These are phyloP conservation scores for Podargus strigoides DNA, from an alignment of 2,797 vertebrate genomes.

Conservation along the genomic window DNA sequence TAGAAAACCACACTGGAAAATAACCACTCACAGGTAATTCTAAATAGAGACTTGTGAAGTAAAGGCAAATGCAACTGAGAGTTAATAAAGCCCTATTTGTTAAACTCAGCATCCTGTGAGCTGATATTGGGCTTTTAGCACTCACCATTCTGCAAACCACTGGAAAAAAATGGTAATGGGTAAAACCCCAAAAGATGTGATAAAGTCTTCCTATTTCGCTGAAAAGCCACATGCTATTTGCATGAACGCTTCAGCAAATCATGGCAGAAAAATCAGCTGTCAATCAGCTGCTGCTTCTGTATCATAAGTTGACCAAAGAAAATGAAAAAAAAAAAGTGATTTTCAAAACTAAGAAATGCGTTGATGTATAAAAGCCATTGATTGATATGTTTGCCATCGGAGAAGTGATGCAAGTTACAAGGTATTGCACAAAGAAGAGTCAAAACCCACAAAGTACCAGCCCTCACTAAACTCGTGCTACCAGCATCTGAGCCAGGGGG, in stretches of 20 bases:
- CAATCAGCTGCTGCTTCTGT: neutral
- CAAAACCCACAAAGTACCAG: neutral
- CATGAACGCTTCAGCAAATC: neutral
- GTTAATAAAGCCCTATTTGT: slow-evolving; percentile 47
- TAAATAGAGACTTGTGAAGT: slow-evolving; percentile 40
- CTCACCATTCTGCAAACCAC: slow-evolving; percentile 35
- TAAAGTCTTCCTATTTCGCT: slow-evolving; percentile 33
- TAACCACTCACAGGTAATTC: slow-evolving; percentile 37
- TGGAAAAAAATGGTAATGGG: slow-evolving; percentile 67
- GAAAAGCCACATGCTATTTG: slow-evolving; percentile 8
- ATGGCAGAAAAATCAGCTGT: slow-evolving; percentile 32
- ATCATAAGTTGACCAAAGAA: neutral
- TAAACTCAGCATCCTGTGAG: slow-evolving; percentile 62
- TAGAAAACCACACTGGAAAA: slow-evolving; percentile 57
- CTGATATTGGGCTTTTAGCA: slow-evolving; percentile 32
- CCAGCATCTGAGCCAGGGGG: neutral
- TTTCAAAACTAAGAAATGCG: neutral
- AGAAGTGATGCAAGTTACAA: neutral
- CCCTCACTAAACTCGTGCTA: neutral
- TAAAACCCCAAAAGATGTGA: slow-evolving; percentile 54
- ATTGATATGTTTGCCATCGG: accelerated
- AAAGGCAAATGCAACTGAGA: slow-evolving; percentile 13
- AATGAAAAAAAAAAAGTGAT: accelerated
- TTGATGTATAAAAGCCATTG: neutral
- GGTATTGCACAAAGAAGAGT: neutral